Evolutionary conservation across 2,113 vertebrate genomes (phyloP).

Genomic region (Ophiodon elongatus): DNA sequence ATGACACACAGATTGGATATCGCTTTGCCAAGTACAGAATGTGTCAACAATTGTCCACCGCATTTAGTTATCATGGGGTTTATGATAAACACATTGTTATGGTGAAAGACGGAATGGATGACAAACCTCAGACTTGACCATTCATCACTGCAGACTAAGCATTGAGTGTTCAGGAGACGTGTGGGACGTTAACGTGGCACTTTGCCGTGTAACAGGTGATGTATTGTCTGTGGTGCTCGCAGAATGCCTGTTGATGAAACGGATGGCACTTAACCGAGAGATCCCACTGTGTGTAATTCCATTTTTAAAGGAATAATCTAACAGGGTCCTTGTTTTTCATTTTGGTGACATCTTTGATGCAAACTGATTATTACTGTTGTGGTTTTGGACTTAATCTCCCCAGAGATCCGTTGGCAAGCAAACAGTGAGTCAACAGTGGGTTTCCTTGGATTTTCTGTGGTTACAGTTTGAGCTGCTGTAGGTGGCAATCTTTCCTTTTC

Average conservation of each 20-base stretch:
- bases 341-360: constrained; percentile 21
- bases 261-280: not conserved
- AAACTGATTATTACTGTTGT: constrained; percentile 42
- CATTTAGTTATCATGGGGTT: not conserved
- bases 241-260: not conserved
- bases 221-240: not conserved
- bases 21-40: not conserved
- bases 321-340: constrained; percentile 5
- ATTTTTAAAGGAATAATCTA: constrained; percentile 6
- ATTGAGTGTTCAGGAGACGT: no score
- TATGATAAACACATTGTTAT: not conserved
- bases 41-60: not conserved
- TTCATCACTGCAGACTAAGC: not conserved
- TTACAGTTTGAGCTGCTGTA: constrained; percentile 13
- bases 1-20: not conserved
- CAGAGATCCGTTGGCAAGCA: constrained; percentile 29
- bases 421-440: constrained; percentile 50
- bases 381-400: constrained; percentile 37
- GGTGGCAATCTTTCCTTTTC: not conserved
- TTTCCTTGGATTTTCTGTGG: constrained; percentile 4
- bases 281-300: not conserved
- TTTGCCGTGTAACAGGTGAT: not conserved
- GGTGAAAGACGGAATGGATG: not conserved
- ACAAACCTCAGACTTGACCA: not conserved
- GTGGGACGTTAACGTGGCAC: not conserved